A percentile compares a stretch with the other conserved stretches of the same genome.
Conservation (phyloP, 2,797 vertebrate genomes). For the Scyliorhinus canicula region DNA sequence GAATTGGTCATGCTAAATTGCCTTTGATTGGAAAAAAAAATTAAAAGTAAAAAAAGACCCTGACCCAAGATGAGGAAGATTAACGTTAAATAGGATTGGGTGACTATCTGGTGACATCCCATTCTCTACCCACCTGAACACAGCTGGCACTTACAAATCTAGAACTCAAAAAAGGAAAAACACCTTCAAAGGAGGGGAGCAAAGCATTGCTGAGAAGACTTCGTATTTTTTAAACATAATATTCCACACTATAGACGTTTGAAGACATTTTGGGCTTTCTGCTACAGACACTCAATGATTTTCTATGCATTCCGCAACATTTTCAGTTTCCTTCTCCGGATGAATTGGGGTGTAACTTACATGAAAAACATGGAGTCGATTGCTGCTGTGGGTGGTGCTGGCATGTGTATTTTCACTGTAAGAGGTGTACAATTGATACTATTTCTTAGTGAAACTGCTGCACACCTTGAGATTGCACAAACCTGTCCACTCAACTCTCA, state of each 20-base stretch:
- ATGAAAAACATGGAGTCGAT: neutral
- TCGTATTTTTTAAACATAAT: neutral
- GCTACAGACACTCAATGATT: neutral
- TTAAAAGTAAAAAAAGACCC: neutral
- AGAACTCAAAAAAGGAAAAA: neutral
- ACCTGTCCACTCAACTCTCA: neutral
- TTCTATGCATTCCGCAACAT: neutral
- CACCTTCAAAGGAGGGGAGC: neutral
- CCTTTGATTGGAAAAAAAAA: too few species aligned
- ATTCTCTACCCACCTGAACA: neutral
- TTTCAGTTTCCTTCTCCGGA: neutral
- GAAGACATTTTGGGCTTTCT: neutral
- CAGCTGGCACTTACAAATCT: neutral
- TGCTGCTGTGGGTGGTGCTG: neutral
- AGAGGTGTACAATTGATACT: neutral
- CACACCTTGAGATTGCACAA: neutral
- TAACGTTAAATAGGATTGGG: neutral
- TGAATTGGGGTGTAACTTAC: neutral
- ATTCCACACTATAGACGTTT: neutral
- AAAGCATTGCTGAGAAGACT: neutral
- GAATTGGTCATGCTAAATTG: too few species aligned
- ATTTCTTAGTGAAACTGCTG: neutral
- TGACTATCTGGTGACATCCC: neutral
- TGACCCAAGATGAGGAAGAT: neutral
- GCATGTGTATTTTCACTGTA: neutral